Evolutionary conservation across 2,797 vertebrate genomes (phyloP), one percentile per base, ranked within the genome.

Genomic region (Poecilia wingei): DNA sequence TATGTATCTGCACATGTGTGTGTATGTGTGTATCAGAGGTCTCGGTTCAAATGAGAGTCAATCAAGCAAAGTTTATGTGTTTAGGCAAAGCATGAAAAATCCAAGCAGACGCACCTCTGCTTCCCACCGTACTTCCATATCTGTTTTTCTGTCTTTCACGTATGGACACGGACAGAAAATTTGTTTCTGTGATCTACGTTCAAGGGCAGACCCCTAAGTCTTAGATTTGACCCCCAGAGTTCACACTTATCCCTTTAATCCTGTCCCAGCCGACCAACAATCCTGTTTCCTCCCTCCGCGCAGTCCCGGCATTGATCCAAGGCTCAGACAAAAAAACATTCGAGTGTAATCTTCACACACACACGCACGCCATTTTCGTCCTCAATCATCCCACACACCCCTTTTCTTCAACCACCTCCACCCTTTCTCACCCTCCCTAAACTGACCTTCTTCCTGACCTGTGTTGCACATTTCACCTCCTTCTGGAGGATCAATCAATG

Each of bases 31-130:
- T 82, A 83, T 85, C 47, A 33, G 76, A 81, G 83, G 86, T 81
- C 91, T 86, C 49, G 90, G 90, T 88, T 91, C 84, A 88, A 84
- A 69, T 86, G 45, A 93, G 86, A 93, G 85, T 86, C 90, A 93
- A 94, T 94, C 90, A 93, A 90, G 91, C 92, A 86, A 53, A 78
- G 91, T 93, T 93, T 93, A 89, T 92, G 87, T 88, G 77, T 77
- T 82, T 87, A 92, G 85, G 89, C 93, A 93, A 84, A 79, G 86
- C 90, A 87, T 92, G 90, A 92, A 83, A 79, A 84, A 83, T 83
- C 84, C 8, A 45, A 79, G 80, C 78, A 41, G 84, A 72, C 78
- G 80, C 14, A 13, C 80, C 87, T 85, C 73, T 79, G 82, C 80
- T 89, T 92, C 87, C 88, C 90, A 93, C 79, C 89, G 82, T 70